Evolutionary conservation across 1,140 invertebrate genomes (phyloP).

Genomic region (Drosophila orosa): DNA sequence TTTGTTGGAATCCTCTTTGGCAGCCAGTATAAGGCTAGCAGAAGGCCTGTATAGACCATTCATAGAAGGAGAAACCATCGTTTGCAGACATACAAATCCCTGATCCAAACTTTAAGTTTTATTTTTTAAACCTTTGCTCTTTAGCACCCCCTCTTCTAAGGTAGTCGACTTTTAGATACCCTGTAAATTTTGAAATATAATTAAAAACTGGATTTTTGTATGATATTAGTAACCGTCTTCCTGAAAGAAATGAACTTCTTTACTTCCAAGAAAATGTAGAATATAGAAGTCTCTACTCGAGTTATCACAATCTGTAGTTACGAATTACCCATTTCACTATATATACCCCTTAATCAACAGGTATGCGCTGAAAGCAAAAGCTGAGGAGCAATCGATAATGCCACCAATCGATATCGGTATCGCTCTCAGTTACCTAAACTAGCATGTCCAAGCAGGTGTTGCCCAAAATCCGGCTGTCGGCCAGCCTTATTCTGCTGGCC

Average conservation of each 20-base stretch:
- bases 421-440: slow-evolving; percentile 31
- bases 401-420: slow-evolving; percentile 10
- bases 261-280: neutral
- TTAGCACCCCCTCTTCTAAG: neutral
- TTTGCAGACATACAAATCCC: slow-evolving; percentile 2
- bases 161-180: slow-evolving; percentile 1
- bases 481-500: slow-evolving; percentile 84
- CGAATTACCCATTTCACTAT: neutral
- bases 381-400: slow-evolving; percentile 21
- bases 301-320: neutral
- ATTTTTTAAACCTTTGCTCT: slow-evolving; percentile 30
- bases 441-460: slow-evolving; percentile 58
- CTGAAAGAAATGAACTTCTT: neutral
- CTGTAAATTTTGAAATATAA: neutral
- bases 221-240: neutral
- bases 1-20: slow-evolving; percentile 39
- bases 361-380: slow-evolving; percentile 2
- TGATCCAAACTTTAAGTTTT: slow-evolving; percentile 1
- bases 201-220: neutral
- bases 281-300: neutral
- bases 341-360: slow-evolving; percentile 7
- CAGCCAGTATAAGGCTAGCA: slow-evolving; percentile 84
- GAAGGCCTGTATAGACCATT: slow-evolving; percentile 63
- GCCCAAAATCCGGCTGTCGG: slow-evolving; percentile 75
- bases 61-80: slow-evolving; percentile 24